Percentiles rank a stretch among this genome's conserved stretches.
Evolutionary conservation across 64 coral and sea anemone genomes (phyloP).

Genomic region (Pocillopora verrucosa): DNA sequence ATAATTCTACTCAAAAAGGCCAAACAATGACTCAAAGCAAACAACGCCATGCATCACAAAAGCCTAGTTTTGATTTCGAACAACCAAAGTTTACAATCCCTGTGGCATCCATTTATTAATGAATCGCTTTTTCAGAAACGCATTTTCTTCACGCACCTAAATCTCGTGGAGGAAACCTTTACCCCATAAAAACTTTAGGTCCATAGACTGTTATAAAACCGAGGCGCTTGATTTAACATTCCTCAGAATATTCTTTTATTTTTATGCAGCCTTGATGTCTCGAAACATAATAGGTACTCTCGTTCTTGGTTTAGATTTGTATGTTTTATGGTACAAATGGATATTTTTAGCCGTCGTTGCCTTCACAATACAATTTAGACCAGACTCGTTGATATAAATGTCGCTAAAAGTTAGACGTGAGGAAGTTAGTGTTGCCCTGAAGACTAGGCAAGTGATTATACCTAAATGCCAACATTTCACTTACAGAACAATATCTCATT

Average conservation of each 20-base stretch:
- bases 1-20: neutral
- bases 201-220: no score
- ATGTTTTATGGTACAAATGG: conserved; percentile 1
- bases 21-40: conserved; percentile 11
- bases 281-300: neutral
- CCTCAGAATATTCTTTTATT: neutral
- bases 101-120: conserved; percentile 19
- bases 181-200: no score
- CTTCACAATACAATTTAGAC: neutral
- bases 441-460: neutral
- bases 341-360: conserved; percentile 2
- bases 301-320: neutral
- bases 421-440: neutral
- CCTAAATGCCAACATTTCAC: no score
- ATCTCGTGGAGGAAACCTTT: neutral
- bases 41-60: conserved; percentile 14
- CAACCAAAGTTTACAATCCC: neutral
- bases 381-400: neutral
- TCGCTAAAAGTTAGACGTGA: neutral
- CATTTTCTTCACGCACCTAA: neutral
- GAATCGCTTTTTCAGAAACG: neutral
- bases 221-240: no score
- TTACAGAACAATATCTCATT: no score
- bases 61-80: conserved; percentile 20
- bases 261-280: conserved; percentile 1